Percentiles rank a stretch among this genome's conserved stretches.
Evolutionary conservation across 2,888 invertebrate genomes (phyloP).

Genomic region (Stratiomys singularior): DNA sequence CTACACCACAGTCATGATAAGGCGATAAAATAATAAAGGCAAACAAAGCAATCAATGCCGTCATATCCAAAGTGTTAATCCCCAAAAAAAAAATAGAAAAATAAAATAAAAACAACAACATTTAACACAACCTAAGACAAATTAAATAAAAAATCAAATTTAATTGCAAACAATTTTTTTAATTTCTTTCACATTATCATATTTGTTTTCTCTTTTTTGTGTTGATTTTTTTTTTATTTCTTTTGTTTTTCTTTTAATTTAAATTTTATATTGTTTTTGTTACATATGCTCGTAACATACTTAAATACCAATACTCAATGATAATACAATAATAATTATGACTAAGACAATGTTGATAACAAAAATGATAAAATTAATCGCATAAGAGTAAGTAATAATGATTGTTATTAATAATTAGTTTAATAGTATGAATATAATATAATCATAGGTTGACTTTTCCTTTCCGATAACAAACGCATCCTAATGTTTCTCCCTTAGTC

Average conservation of each 20-base stretch:
- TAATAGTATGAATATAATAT: neutral
- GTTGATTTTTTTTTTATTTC: neutral
- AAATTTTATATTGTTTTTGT: neutral
- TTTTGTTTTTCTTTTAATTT: neutral
- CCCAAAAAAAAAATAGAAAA: too few relatives aligned
- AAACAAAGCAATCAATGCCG: too few relatives aligned
- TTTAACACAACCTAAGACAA: neutral
- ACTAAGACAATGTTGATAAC: neutral
- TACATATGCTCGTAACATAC: neutral
- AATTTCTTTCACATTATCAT: too few relatives aligned
- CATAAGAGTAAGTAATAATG: neutral
- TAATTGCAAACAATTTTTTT: too few relatives aligned
- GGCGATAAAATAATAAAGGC: neutral
- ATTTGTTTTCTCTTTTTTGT: neutral
- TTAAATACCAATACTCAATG: neutral
- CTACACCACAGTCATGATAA: neutral
- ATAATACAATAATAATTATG: conserved; percentile 25
- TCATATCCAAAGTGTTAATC: too few relatives aligned
- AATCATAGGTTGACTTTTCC: conserved; percentile 9
- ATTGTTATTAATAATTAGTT: conserved; percentile 1
- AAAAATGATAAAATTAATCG: conserved; percentile 10
- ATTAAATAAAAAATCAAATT: neutral
- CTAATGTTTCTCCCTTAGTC: neutral
- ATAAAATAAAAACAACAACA: neutral
- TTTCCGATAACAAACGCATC: neutral